phyloP scores from a whole-genome alignment of 1,140 invertebrate species.

The Holcopasites calliopsidis region DNA sequence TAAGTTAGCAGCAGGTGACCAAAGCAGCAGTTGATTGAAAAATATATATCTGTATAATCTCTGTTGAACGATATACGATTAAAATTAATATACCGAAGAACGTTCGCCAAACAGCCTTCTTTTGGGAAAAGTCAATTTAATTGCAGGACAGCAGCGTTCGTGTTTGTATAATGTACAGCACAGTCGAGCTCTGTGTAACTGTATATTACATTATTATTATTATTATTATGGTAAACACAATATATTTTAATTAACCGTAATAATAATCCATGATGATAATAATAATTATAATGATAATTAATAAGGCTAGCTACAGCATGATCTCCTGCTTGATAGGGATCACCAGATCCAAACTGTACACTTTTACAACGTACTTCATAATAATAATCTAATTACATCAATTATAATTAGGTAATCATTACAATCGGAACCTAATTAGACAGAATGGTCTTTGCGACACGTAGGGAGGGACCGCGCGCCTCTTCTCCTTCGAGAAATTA shows the following conservation, averaged over 20 bases:
- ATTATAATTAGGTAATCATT: slow-evolving; percentile 65
- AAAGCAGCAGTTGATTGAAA: background rate
- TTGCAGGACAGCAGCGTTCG: slow-evolving; percentile 35
- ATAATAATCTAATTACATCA: slow-evolving; percentile 74
- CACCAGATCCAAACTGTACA: slow-evolving; percentile 71
- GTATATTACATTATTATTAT: slow-evolving; percentile 76
- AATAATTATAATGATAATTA: slow-evolving; percentile 68
- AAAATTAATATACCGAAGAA: background rate
- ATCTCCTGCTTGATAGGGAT: slow-evolving; percentile 48
- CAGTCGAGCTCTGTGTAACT: slow-evolving; percentile 59
- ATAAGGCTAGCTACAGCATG: slow-evolving; percentile 70
- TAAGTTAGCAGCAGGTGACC: background rate
- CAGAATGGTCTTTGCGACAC: slow-evolving; percentile 64
- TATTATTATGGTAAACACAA: slow-evolving; percentile 76
- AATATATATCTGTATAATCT: background rate
- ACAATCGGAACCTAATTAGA: slow-evolving; percentile 69
- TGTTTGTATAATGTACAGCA: slow-evolving; percentile 51
- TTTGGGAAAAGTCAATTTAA: slow-evolving; percentile 48
- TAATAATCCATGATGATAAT: slow-evolving; percentile 67
- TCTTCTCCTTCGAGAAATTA: slow-evolving; percentile 34
- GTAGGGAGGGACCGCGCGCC: slow-evolving; percentile 53
- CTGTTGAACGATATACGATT: background rate
- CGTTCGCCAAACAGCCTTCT: background rate
- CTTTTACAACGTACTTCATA: slow-evolving; percentile 71
- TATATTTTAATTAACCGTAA: slow-evolving; percentile 70